Conservation (phyloP, 2,797 vertebrate species). For the Gymnoscopelus microlampas region DNA sequence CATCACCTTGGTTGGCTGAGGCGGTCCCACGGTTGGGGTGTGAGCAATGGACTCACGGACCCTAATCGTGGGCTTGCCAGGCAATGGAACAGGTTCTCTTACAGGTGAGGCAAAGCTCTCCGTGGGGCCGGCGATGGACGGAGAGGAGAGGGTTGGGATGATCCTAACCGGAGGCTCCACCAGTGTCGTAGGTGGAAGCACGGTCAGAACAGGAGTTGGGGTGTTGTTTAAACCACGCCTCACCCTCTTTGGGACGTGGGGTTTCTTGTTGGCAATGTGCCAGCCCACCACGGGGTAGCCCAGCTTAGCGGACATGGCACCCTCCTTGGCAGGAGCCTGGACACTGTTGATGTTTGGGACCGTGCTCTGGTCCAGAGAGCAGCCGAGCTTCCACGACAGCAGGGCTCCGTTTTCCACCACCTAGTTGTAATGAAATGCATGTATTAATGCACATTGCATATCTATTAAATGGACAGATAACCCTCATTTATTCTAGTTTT, state of each 20-base stretch:
- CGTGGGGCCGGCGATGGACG: constrained; percentile 89
- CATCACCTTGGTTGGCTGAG: constrained; percentile 87
- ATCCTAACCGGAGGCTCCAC: constrained; percentile 90
- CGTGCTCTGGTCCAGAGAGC: constrained; percentile 90
- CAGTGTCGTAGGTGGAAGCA: constrained; percentile 88
- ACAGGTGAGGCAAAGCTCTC: constrained; percentile 90
- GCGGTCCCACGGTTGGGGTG: constrained; percentile 87
- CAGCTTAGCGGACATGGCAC: constrained; percentile 92
- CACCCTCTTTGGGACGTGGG: constrained; percentile 89
- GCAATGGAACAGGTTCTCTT: constrained; percentile 89
- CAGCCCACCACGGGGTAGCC: constrained; percentile 97
- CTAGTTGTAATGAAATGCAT: constrained; percentile 34
- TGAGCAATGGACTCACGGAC: constrained; percentile 87
- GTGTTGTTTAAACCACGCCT: constrained; percentile 93
- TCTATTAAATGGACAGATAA: not conserved
- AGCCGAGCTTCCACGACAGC: constrained; percentile 96
- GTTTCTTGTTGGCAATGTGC: constrained; percentile 99
- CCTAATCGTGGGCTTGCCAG: constrained; percentile 91
- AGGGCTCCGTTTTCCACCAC: constrained; percentile 95
- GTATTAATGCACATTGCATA: not conserved
- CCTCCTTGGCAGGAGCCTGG: constrained; percentile 92
- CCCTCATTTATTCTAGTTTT: not conserved
- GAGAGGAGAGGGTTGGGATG: constrained; percentile 92
- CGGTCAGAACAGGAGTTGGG: constrained; percentile 82
- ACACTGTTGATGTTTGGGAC: constrained; percentile 92